Evolutionary conservation across 2,888 invertebrate genomes (phyloP).

Genomic region (Electrophaes corylata): DNA sequence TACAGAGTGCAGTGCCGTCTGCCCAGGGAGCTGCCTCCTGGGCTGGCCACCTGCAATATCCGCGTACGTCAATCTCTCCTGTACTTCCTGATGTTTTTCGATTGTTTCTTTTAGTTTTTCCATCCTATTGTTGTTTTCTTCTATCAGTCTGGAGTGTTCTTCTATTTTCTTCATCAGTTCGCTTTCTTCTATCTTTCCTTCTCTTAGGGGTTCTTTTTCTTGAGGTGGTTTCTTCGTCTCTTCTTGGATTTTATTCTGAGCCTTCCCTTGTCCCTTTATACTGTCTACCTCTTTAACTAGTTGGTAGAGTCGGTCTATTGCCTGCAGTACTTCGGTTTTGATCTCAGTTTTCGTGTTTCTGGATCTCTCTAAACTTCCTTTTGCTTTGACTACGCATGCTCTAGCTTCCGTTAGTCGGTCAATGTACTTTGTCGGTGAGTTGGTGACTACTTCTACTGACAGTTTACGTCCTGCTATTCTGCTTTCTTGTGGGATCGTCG

Average conservation of each 20-base stretch:
- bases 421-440: not conserved
- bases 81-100: not conserved
- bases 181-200: not conserved
- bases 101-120: not conserved
- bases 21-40: not conserved
- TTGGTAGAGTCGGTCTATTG: too few species aligned
- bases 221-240: too few species aligned
- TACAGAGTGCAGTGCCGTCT: not conserved
- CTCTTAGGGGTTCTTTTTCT: not conserved
- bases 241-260: too few species aligned
- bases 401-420: not conserved
- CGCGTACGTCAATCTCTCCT: not conserved
- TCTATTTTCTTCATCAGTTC: not conserved
- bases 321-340: not conserved
- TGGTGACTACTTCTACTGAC: not conserved
- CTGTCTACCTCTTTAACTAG: too few species aligned
- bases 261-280: not conserved
- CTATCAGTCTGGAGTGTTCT: not conserved
- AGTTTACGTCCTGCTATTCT: not conserved
- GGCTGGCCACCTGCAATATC: not conserved
- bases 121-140: not conserved
- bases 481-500: not conserved
- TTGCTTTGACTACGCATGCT: not conserved
- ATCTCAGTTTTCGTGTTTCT: not conserved
- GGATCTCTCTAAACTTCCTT: not conserved